A percentile compares a stretch with the other conserved stretches of the same genome.
Evolutionary conservation across 1,140 invertebrate species (phyloP).

Genomic region (Tetragonula clypearis): DNA sequence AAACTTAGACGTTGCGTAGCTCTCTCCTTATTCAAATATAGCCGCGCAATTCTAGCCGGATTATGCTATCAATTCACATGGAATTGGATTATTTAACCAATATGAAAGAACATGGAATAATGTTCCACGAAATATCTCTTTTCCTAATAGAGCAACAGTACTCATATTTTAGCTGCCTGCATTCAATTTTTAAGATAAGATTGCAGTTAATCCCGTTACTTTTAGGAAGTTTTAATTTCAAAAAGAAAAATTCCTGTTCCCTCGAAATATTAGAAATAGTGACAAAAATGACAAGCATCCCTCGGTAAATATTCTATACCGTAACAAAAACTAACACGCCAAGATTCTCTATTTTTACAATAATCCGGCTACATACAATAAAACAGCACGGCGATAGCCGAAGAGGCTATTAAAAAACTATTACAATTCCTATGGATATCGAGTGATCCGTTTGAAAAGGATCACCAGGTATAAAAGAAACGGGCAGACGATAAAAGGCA

Average conservation of each 20-base stretch:
- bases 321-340: background rate
- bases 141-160: background rate
- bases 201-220: background rate
- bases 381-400: background rate
- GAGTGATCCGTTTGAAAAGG: slow-evolving; percentile 5
- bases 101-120: background rate
- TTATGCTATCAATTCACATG: background rate
- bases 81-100: background rate
- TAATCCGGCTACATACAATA: too few species aligned
- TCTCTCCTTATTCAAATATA: slow-evolving; percentile 6
- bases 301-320: background rate
- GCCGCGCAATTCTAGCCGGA: background rate
- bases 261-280: background rate
- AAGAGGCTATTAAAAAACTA: background rate
- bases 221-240: background rate
- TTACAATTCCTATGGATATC: background rate
- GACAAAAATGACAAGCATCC: background rate
- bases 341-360: background rate
- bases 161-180: background rate
- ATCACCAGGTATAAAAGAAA: slow-evolving; percentile 45
- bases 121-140: background rate
- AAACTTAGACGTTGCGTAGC: slow-evolving; percentile 1
- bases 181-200: background rate
- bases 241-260: background rate
- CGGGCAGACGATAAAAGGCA: background rate